A percentile compares a stretch with the other conserved stretches of the same genome.
Conservation (phyloP, 2,113 vertebrate species). For the Syngnathus floridae region DNA sequence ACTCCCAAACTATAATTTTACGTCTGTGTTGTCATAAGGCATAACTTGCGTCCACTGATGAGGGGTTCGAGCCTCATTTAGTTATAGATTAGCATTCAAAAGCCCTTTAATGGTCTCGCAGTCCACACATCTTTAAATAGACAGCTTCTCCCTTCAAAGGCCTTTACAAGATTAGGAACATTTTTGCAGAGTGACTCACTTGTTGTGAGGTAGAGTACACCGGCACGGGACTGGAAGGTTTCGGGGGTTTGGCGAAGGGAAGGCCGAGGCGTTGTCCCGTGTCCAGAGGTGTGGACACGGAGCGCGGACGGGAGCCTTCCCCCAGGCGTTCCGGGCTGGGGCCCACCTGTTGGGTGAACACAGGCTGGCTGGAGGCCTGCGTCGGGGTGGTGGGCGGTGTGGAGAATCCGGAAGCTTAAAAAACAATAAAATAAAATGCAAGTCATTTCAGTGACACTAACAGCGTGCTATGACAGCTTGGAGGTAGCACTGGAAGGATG, state of each 20-base stretch:
- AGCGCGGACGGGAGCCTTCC: conserved; percentile 70
- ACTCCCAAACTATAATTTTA: not conserved
- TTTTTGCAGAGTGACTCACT: conserved; percentile 71
- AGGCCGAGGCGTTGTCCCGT: conserved; percentile 77
- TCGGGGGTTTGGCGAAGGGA: conserved; percentile 69
- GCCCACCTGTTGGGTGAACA: conserved; percentile 78
- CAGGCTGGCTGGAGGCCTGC: conserved; percentile 79
- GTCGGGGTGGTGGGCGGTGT: conserved; percentile 87
- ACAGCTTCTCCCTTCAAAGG: not conserved
- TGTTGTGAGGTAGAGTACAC: conserved; percentile 76
- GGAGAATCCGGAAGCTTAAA: conserved; percentile 80
- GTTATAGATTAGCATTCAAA: conserved; percentile 7
- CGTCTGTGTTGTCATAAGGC: not conserved
- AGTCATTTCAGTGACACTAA: conserved; percentile 5
- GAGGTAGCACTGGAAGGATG: conserved; percentile 7
- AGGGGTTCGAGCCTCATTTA: not conserved
- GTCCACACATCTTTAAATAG: conserved; percentile 3
- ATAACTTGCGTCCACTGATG: not conserved
- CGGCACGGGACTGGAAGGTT: conserved; percentile 53
- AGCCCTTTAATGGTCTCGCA: not conserved
- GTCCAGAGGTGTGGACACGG: conserved; percentile 78
- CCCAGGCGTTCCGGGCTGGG: conserved; percentile 77
- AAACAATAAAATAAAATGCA: not conserved
- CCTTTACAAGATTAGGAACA: not conserved
- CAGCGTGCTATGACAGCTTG: conserved; percentile 6